Conservation (phyloP, 2,888 invertebrate genomes). For the Idaea dimidiata region DNA sequence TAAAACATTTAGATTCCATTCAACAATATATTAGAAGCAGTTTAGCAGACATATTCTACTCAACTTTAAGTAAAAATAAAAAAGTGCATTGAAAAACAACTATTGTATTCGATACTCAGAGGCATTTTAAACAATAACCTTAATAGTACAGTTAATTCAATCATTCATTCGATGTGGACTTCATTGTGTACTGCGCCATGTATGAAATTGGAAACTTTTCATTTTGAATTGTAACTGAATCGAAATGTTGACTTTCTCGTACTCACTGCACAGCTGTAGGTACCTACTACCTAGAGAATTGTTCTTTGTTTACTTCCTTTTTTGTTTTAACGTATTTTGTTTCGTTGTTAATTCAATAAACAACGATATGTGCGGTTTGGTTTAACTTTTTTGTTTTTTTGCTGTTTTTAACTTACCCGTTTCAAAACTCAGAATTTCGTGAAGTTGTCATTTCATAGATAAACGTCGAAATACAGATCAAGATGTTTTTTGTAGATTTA, state of each 20-base stretch:
- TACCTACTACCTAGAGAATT: not conserved
- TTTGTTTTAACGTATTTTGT: slow-evolving; percentile 12
- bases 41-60: not conserved
- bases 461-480: too few species aligned
- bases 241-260: slow-evolving; percentile 35
- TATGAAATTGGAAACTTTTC: slow-evolving; percentile 34
- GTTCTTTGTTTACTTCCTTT: slow-evolving; percentile 11
- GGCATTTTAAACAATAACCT: slow-evolving; percentile 14
- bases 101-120: not conserved
- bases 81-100: not conserved
- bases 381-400: not conserved
- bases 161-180: slow-evolving; percentile 2
- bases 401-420: not conserved
- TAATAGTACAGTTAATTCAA: slow-evolving; percentile 16
- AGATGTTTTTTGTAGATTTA: too few species aligned
- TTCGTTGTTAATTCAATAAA: slow-evolving; percentile 3
- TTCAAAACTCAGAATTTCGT: too few species aligned
- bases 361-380: not conserved
- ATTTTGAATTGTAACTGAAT: slow-evolving; percentile 29
- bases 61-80: not conserved
- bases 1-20: too few species aligned
- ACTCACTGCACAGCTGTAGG: too few species aligned
- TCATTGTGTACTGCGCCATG: slow-evolving; percentile 17
- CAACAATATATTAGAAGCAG: too few species aligned
- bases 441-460: too few species aligned